phyloP scores from a whole-genome alignment of 2,113 vertebrate species.

The Andinoacara biseriatus region DNA sequence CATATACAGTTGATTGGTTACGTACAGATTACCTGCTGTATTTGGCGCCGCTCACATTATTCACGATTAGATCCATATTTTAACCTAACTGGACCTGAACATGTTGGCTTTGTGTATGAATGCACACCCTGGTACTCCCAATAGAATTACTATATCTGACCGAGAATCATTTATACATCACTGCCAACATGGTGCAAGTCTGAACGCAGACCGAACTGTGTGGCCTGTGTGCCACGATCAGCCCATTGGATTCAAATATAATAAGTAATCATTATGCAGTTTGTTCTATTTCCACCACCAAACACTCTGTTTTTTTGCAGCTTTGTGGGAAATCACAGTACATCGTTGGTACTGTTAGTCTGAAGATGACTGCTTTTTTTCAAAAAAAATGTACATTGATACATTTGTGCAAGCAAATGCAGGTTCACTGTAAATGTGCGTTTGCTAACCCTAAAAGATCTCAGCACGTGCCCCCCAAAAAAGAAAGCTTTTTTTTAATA shows the following conservation, averaged over 20 bases:
- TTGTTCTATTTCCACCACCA: not conserved
- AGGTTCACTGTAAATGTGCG: fast-evolving
- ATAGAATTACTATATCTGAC: not conserved
- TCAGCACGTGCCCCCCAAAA: no score
- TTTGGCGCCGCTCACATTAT: no score
- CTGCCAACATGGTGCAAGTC: not conserved
- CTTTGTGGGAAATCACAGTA: not conserved
- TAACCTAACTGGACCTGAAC: no score
- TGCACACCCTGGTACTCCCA: not conserved
- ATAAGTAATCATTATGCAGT: not conserved
- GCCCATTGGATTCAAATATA: not conserved
- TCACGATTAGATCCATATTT: no score
- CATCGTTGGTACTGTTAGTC: not conserved
- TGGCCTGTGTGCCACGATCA: no score
- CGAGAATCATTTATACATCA: not conserved
- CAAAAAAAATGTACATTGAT: not conserved
- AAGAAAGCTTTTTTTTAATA: no score
- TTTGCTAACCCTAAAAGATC: no score
- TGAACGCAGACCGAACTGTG: not conserved
- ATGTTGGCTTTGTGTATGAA: no score
- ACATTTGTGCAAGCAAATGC: not conserved
- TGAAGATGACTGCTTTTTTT: not conserved
- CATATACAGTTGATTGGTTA: not conserved
- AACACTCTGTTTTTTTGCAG: not conserved
- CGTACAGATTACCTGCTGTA: not conserved